phyloP scores from a whole-genome alignment of 1,140 invertebrate genomes.

The Harpegnathos saltator region DNA sequence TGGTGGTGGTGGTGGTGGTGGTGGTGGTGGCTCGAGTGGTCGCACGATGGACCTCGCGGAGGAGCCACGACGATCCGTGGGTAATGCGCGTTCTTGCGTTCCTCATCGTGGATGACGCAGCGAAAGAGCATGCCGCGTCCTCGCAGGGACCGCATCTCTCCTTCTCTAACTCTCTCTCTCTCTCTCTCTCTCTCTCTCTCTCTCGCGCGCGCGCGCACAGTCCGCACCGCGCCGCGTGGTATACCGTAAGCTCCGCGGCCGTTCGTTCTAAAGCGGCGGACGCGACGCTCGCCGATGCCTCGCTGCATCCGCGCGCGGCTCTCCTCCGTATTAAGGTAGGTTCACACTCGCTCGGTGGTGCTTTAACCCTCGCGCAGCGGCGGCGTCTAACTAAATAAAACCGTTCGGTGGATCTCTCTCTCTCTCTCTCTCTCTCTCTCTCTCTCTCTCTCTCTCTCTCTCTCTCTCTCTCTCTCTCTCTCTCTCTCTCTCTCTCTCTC shows the following conservation, averaged over 20 bases:
- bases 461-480: no score
- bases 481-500: no score
- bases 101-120: constrained; percentile 74
- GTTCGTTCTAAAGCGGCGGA: constrained; percentile 13
- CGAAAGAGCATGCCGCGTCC: constrained; percentile 72
- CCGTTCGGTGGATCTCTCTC: background rate
- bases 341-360: constrained; percentile 64
- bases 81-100: constrained; percentile 76
- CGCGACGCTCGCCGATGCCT: background rate
- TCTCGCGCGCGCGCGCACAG: constrained; percentile 51
- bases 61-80: constrained; percentile 70
- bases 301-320: constrained; percentile 27
- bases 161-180: background rate
- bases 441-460: no score
- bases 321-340: constrained; percentile 71
- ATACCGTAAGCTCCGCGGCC: constrained; percentile 40
- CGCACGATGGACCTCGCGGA: constrained; percentile 66
- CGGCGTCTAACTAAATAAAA: constrained; percentile 40
- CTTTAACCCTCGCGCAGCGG: constrained; percentile 49
- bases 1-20: constrained; percentile 71
- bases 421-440: no score
- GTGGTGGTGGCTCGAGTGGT: constrained; percentile 72
- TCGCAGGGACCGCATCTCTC: constrained; percentile 63
- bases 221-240: constrained; percentile 40
- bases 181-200: constrained; percentile 12